Evolutionary conservation across 2,113 vertebrate genomes (phyloP).

Genomic region (Uria lomvia): DNA sequence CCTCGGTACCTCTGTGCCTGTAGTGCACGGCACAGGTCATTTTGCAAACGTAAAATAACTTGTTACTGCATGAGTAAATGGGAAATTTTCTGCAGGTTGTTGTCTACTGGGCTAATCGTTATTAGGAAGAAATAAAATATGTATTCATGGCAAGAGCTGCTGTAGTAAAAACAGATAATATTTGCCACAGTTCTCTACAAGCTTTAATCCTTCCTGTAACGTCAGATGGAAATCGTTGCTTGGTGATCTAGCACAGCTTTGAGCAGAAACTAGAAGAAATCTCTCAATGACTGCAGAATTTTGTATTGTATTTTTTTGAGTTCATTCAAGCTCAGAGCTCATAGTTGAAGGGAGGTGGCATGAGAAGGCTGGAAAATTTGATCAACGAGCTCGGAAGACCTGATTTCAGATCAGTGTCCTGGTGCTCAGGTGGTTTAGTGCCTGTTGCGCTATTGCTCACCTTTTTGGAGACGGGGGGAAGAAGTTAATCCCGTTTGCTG

Average conservation of each 20-base stretch:
- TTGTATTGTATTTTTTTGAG: not conserved
- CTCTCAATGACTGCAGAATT: not conserved
- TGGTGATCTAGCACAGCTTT: not conserved
- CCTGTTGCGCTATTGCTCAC: not conserved
- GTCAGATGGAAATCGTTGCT: not conserved
- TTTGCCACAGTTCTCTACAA: not conserved
- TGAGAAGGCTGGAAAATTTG: not conserved
- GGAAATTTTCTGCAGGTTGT: not conserved
- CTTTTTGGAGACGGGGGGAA: not conserved
- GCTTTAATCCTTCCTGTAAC: not conserved
- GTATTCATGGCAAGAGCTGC: not conserved
- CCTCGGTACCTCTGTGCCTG: accelerated
- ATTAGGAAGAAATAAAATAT: not conserved
- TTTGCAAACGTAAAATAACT: not conserved
- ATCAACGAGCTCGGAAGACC: not conserved
- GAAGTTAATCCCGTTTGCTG: not conserved
- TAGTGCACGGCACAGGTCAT: accelerated
- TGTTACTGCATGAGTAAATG: not conserved
- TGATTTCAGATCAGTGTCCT: not conserved
- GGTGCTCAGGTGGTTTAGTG: not conserved
- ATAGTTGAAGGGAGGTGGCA: not conserved
- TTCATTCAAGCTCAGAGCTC: not conserved
- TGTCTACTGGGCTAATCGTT: not conserved
- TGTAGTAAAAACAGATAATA: not conserved
- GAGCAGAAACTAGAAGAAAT: not conserved